These are phyloP conservation scores for Scaptomyza pallida DNA, from an alignment of 1,140 invertebrate species.

Conservation along the genomic window DNA sequence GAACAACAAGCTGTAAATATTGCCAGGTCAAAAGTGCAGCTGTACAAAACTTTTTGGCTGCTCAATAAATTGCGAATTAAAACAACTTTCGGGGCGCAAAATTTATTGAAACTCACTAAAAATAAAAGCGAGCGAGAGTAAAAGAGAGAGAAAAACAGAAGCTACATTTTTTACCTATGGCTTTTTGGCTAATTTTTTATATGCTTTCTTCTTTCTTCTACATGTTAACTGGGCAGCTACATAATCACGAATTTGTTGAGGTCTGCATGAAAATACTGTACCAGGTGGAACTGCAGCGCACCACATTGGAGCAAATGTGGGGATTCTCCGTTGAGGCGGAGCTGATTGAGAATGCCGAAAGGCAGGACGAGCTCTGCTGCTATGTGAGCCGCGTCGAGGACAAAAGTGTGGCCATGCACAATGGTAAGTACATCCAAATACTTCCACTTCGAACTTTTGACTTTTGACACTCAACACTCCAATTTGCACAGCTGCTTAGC, in stretches of 20 bases:
- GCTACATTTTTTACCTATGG: constrained; percentile 8
- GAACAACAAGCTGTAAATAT: constrained; percentile 54
- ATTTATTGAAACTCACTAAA: constrained; percentile 50
- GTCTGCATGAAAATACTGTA: constrained; percentile 98
- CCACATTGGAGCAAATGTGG: constrained; percentile 97
- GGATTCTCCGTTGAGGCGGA: constrained; percentile 99
- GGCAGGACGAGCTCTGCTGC: constrained; percentile 98
- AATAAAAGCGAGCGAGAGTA: background rate
- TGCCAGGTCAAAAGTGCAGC: constrained; percentile 62
- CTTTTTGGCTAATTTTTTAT: constrained; percentile 58
- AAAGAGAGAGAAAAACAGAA: constrained; percentile 17
- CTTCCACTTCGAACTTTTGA: no score
- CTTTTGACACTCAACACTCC: constrained; percentile 4
- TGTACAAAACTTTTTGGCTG: constrained; percentile 54
- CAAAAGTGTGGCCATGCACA: constrained; percentile 96
- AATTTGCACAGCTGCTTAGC: constrained; percentile 33
- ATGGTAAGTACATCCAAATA: constrained; percentile 88
- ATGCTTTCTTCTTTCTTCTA: no score
- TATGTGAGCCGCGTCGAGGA: constrained; percentile 98
- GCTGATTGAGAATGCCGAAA: constrained; percentile 96
- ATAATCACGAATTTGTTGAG: constrained; percentile 97
- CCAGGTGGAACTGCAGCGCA: constrained; percentile 96
- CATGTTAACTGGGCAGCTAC: constrained; percentile 86
- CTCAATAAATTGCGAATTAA: constrained; percentile 72
- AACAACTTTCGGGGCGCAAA: constrained; percentile 62